Evolutionary conservation across 2,113 vertebrate genomes (phyloP), one percentile per base, ranked within the genome.

Genomic region (Polyodon spathula): DNA sequence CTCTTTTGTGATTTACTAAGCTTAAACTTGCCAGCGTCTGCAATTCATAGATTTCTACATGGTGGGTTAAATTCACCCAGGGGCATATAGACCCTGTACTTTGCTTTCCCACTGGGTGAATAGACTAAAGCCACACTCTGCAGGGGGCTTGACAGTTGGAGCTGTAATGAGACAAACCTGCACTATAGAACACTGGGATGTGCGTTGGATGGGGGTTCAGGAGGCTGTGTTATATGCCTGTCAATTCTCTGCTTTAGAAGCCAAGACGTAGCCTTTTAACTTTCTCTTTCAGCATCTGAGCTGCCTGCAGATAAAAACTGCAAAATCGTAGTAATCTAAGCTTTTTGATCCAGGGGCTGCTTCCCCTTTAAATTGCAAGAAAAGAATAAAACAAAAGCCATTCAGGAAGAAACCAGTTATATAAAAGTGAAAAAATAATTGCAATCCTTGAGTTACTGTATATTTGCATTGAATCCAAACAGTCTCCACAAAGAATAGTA

Each of bases 121-220:
- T 40, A 67, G 70, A 72, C 62, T 66, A 68, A 68, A 68, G 61
- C 66, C 61, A 8, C 15, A 56, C 37, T 37, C 62, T 68, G 65
- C 58, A 41, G 56, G 63, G 54, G 67, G 71, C 67, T 54, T 77
- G 71, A 66, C 69, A 76, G 72, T 73, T 66, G 71, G 71, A 66
- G 75, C 76, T 72, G 83, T 86, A 86, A 85, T 84, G 82, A 86
- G 84, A 78, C 68, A 74, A 81, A 75, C 76, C 81, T 83, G 78
- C 74, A 72, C 76, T 68, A 73, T 71, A 60, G 79, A 85, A 75
- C 76, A 73, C 73, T 74, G 77, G 71, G 76, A 73, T 73, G 71
- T 67, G 73, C 76, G 64, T 67, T 78, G 77, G 76, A 84, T 82
- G 76, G 81, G 78, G 76, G 83, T 82, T 81, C 71, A 74, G 79